A percentile compares a stretch with the other conserved stretches of the same genome.
Conservation (phyloP, 2,113 vertebrate genomes). For the Phalacrocorax brasilianus region DNA sequence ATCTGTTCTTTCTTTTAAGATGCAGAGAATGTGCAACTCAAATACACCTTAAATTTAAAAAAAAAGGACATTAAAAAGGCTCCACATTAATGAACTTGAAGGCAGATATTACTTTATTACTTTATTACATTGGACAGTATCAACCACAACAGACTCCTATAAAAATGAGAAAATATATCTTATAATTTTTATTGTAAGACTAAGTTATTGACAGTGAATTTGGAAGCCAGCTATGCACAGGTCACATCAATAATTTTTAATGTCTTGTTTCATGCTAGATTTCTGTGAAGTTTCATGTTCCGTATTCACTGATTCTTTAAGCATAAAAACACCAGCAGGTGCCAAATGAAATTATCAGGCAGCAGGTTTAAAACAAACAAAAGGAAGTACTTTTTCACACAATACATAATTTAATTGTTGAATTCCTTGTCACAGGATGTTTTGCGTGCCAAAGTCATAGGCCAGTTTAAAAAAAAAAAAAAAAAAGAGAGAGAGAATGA, state of each 20-base stretch:
- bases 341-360: constrained; percentile 18
- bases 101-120: not conserved
- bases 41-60: not conserved
- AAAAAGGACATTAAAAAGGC: not conserved
- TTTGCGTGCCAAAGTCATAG: not conserved
- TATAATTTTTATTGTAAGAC: not conserved
- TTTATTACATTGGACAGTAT: not conserved
- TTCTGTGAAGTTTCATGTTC: not conserved
- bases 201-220: not conserved
- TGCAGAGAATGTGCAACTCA: not conserved
- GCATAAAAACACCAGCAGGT: not conserved
- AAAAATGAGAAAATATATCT: not conserved
- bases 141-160: not conserved
- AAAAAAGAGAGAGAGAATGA: no score
- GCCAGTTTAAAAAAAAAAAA: not conserved
- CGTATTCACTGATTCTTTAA: not conserved
- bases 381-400: constrained; percentile 47
- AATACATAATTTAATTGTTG: not conserved
- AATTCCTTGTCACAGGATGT: constrained; percentile 11
- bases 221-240: not conserved
- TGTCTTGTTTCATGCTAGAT: not conserved
- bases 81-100: not conserved
- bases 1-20: not conserved
- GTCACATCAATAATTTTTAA: not conserved
- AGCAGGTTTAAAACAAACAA: constrained; percentile 44